Evolutionary conservation across 2,113 vertebrate genomes (phyloP).

Genomic region (Tichodroma muraria): DNA sequence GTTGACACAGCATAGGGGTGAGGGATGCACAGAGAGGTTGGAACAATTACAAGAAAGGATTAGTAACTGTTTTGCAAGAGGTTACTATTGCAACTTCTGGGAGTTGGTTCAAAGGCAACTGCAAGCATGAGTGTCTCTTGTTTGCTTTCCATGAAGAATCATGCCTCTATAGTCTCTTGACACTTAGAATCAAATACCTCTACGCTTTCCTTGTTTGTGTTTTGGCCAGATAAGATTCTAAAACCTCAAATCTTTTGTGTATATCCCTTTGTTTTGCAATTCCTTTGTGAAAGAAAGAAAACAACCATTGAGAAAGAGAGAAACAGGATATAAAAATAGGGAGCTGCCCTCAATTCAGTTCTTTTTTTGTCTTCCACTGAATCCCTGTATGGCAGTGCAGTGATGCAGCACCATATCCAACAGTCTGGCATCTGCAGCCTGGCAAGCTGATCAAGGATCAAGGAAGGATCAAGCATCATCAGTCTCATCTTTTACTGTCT

Average conservation of each 20-base stretch:
- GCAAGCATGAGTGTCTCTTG: background rate
- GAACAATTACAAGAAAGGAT: background rate
- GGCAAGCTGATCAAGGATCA: background rate
- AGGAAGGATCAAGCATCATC: background rate
- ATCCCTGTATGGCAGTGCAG: background rate
- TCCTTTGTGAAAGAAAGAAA: constrained; percentile 14
- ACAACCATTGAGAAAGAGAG: background rate
- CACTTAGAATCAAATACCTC: constrained; percentile 3
- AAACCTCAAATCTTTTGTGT: background rate
- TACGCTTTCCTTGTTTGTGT: background rate
- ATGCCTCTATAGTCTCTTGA: background rate
- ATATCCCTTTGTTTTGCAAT: constrained; percentile 16
- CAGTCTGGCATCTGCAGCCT: background rate
- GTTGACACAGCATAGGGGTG: background rate
- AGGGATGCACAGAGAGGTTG: background rate
- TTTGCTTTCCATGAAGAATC: background rate
- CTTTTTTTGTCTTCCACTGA: background rate
- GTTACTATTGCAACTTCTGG: background rate
- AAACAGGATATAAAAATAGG: background rate
- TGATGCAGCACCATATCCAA: background rate
- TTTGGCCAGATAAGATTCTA: background rate
- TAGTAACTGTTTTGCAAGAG: background rate
- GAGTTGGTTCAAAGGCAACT: background rate
- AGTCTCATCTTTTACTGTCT: background rate
- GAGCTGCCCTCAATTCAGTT: background rate